Conservation (phyloP, 2,888 invertebrate species). For the Allygus modestus region DNA sequence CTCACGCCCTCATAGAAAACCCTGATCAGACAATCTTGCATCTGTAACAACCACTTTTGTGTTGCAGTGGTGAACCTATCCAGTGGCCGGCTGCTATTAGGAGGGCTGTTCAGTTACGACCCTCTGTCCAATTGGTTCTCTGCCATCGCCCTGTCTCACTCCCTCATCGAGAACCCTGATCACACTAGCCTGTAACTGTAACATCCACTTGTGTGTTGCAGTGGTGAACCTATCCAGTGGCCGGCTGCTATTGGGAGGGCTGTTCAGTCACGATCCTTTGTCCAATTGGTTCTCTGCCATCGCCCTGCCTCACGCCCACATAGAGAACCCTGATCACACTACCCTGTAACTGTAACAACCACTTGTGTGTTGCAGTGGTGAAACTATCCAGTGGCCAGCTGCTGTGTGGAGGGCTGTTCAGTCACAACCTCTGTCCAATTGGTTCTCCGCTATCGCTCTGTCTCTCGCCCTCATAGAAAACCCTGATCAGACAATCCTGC, state of each 20-base stretch:
- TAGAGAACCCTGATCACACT: too few species aligned
- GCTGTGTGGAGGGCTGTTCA: slow-evolving; percentile 95
- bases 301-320: too few species aligned
- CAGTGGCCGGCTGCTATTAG: slow-evolving; percentile 93
- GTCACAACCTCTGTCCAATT: slow-evolving; percentile 92
- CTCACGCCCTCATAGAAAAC: too few species aligned
- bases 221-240: too few species aligned
- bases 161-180: slow-evolving; percentile 88
- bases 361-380: slow-evolving; percentile 67
- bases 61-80: slow-evolving; percentile 73
- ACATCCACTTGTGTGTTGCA: too few species aligned
- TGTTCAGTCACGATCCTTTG: too few species aligned
- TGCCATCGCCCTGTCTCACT: slow-evolving; percentile 93
- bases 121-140: slow-evolving; percentile 97
- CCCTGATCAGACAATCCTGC: slow-evolving; percentile 85
- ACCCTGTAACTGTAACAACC: too few species aligned
- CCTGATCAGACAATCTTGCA: too few species aligned
- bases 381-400: slow-evolving; percentile 86
- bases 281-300: too few species aligned
- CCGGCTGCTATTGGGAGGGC: too few species aligned
- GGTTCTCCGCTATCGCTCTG: slow-evolving; percentile 96
- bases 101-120: slow-evolving; percentile 94
- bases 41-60: too few species aligned
- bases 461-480: slow-evolving; percentile 94
- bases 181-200: too few species aligned